Base-by-base conservation (phyloP, 2,888 invertebrate genomes). In the Erebia palarica region DNA sequence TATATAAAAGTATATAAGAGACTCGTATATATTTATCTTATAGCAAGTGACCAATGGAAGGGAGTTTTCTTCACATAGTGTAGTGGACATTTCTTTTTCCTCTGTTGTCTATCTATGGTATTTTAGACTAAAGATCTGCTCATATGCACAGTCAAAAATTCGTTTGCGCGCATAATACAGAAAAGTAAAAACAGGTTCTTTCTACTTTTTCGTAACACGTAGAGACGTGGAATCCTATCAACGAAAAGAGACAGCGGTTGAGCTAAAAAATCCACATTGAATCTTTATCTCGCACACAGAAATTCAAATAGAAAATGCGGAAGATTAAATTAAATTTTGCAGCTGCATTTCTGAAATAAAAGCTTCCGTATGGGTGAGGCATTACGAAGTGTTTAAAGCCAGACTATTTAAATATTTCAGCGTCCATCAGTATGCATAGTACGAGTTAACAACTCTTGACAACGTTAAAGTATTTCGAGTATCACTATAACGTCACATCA, bases 341-440 rank as follows among this genome's bases (percentile, higher is more conserved):
- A 21, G 63, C 73, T 71, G 75, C 68, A 73, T 76, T 75, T 73
- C 69, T 36, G 59, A 68, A 70, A 68, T 64, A 63, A 65, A 61
- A 71, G 71, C 71, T 55, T 66, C 59, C 65, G 74, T 74, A 74
- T 74, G 69, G 73, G 69, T 61, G 68, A 57, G 65, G 73, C 72
- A 73, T 76, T 75, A 71, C 75, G 67, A 72, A 74, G 76, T 76
- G 74, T 75, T 74, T 74, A 72, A 75, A 74, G 75, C 61, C 74
- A 73, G 76, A 75, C 77, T 73, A 76, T 76, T 78, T 78, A 76
- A 78, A 78, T 78, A 78, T 66, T 63, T 47, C 67, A 70, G 67
- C 67, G 49, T 67, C 57, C 57, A 63, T 64, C 57, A 47, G 44
- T 44, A 44, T 10, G 47, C 47, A 13, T 47, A 47, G 47, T 13